Base-by-base conservation (phyloP, 1,140 invertebrate genomes). In the Caenorhabditis remanei region DNA sequence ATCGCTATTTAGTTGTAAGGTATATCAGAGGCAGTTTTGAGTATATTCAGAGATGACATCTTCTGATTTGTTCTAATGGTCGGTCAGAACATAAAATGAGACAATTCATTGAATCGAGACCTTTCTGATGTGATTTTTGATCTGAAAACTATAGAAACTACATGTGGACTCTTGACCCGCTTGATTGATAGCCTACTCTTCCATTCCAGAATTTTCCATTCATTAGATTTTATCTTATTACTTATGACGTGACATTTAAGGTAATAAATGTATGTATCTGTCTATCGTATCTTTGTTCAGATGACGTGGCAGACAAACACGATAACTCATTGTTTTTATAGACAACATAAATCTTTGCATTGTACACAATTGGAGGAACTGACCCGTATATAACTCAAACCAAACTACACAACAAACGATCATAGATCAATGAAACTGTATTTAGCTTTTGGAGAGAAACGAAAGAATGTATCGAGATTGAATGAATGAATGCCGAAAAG, bases 401-500 rank as follows among this genome's bases (percentile, higher is more conserved):
- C 19, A 46, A n/a, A 32, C 21, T 14, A 43, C 46, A 71, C 11
- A 71, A 16, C 65, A 41, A 71, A 16, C 65, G 65, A 79, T 50
- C 71, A 53, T 11, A 50, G 46, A 79, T n/a, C 43, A 79, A 50
- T 9, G 46, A 50, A 24, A 43, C 41, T 19, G 21, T 21, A 71
- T 71, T 46, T 71, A 46, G 14, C 40, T 43, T 40, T 16, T 61
- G 19, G 19, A 9, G 50, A 11, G 11, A 50, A 63, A 32, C 8
- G 61, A 63, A 63, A 11, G 41, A 43, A 79, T 43, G 65, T 43
- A 71, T 40, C 16, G 50, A 53, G 46, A 43, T 71, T 71, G 11
- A 41, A 71, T 71, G 67, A 71, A 79, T 79, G 71, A 79, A 79
- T 79, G 46, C 71, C 65, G 46, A 79, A 50, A 79, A 53, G 43